phyloP scores from a whole-genome alignment of 2,797 vertebrate genomes.

The Acipenser transmontanus region DNA sequence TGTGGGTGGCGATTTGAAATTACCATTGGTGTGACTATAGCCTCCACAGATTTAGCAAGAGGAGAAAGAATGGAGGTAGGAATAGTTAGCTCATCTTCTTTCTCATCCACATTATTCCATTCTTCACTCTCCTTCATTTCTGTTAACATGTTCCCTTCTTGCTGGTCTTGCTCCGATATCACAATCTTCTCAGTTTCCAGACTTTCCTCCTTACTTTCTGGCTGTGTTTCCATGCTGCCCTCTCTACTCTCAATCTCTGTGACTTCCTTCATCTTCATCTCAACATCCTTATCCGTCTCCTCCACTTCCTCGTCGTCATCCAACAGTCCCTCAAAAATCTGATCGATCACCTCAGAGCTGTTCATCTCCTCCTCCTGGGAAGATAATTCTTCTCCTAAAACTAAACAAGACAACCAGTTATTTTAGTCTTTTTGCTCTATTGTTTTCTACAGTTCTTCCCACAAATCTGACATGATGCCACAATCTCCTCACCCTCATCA shows the following conservation, averaged over 20 bases:
- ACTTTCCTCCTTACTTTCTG: not conserved
- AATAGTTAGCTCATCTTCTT: constrained; percentile 50
- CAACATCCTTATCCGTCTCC: constrained; percentile 12
- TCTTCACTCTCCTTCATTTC: constrained; percentile 21
- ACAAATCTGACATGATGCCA: constrained; percentile 30
- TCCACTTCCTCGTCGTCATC: constrained; percentile 45
- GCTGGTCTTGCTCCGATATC: constrained; percentile 14
- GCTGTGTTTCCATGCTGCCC: constrained; percentile 17
- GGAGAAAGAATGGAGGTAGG: constrained; percentile 64
- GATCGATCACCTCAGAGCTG: constrained; percentile 57
- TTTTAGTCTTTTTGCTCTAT: no score
- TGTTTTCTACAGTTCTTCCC: no score
- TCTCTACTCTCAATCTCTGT: constrained; percentile 3
- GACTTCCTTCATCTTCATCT: not conserved
- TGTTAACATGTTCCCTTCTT: constrained; percentile 17
- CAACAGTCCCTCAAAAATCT: constrained; percentile 66
- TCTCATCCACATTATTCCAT: constrained; percentile 18
- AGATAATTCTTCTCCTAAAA: constrained; percentile 21
- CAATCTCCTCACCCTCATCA: not conserved
- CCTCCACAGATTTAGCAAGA: constrained; percentile 65
- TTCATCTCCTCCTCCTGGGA: constrained; percentile 43
- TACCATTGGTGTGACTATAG: constrained; percentile 66
- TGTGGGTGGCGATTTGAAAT: not conserved
- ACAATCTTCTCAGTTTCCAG: not conserved
- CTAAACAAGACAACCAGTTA: not conserved